Evolutionary conservation across 2,888 invertebrate genomes (phyloP).

Genomic region (Nycteola revayana): DNA sequence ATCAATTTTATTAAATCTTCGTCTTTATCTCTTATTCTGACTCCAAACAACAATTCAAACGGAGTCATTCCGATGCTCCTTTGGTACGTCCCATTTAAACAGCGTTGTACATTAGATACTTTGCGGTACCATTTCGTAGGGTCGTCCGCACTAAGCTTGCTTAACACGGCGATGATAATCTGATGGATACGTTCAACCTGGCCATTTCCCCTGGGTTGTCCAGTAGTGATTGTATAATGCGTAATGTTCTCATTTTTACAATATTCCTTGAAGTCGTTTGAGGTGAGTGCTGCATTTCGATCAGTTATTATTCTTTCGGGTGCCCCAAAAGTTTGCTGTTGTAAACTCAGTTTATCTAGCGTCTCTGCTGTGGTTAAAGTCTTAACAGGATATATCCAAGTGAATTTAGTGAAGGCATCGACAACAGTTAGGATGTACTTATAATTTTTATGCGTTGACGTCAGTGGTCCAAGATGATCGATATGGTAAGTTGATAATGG

Average conservation of each 20-base stretch:
- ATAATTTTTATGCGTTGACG: slow-evolving; percentile 2
- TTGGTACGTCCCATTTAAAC: slow-evolving; percentile 24
- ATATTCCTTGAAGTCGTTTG: slow-evolving; percentile 2
- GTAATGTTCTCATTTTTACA: slow-evolving; percentile 3
- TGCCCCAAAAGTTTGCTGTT: slow-evolving; percentile 5
- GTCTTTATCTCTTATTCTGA: slow-evolving; percentile 19
- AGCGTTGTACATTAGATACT: slow-evolving; percentile 6
- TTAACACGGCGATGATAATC: slow-evolving; percentile 15
- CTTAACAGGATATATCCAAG: slow-evolving; percentile 6
- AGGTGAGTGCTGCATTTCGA: slow-evolving; percentile 4
- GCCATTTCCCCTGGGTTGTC: slow-evolving; percentile 7
- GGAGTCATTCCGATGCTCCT: slow-evolving; percentile 23
- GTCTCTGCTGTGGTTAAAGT: slow-evolving; percentile 3
- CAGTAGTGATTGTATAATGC: slow-evolving; percentile 4
- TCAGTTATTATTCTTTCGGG: slow-evolving; percentile 3
- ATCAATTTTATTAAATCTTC: slow-evolving; percentile 19
- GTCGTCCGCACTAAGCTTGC: slow-evolving; percentile 17
- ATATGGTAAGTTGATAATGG: slow-evolving; percentile 3
- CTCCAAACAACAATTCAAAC: slow-evolving; percentile 20
- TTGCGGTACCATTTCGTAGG: slow-evolving; percentile 9
- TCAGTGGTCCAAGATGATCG: slow-evolving; percentile 6
- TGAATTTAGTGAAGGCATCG: slow-evolving; percentile 4
- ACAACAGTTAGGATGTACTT: slow-evolving; percentile 4
- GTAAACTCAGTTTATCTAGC: background rate
- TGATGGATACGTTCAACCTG: slow-evolving; percentile 7